Evolutionary conservation across 2,888 invertebrate species (phyloP), one percentile per base, ranked within the genome.

Genomic region (Epinotia brunnichana): DNA sequence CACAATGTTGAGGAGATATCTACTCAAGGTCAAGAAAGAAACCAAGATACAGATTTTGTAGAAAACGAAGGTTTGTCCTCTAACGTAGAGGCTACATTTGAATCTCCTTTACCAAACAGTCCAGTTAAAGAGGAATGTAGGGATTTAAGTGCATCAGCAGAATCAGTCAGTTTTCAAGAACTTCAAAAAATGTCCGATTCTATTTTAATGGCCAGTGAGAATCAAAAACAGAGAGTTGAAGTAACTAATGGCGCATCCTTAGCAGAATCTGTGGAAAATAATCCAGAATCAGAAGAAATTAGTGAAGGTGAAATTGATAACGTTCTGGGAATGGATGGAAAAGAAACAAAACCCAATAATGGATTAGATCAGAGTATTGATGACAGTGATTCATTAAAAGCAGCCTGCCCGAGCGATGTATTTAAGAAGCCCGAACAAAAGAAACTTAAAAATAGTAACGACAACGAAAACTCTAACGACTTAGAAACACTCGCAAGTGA

Each of bases 151-250:
- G 19, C 66, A 44, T 69, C 53, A 61, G 21, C 13, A 19, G 69
- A 63, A 56, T 53, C 64, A 21, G 29, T 81, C 1, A 76, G 80
- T 60, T 80, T 83, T 54, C 75, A 82, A 62, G 90, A 91, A 75
- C 81, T 90, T 74, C 89, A 91, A 80, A 80, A 83, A 21, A 81
- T 88, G 76, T 90, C 90, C 5, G 80, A 90, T 79, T 82, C 84
- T 19, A 79, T 90, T 76, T 79, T 90, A 69, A 75, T 76, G 44
- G 80, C 76, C 66, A 70, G 67, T 60, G 60, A 62, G 69, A 74
- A 48, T 13, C 41, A 54, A 0, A 64, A 61, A 19, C 15, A 44
- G 35, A 19, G 19, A 51, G 39, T 17, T 60, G n/a, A n/a, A 21
- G 24, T 17, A 13, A 56, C 24, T 51, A 68, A 56, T 53, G 29